Conservation (phyloP, 2,888 invertebrate species). For the Andricus curvator region DNA sequence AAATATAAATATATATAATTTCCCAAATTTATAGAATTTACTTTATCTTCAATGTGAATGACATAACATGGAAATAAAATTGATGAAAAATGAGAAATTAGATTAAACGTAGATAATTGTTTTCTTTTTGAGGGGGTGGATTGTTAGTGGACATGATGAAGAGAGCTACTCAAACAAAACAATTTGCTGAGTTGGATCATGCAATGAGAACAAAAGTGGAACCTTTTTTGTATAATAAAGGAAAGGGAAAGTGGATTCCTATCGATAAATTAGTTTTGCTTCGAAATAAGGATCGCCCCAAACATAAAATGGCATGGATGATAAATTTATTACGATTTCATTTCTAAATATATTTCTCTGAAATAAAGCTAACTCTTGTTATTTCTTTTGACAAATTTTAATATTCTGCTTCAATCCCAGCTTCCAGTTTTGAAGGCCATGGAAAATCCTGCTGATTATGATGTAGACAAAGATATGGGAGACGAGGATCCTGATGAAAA, state of each 20-base stretch:
- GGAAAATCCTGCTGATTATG: conserved; percentile 92
- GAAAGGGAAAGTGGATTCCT: conserved; percentile 93
- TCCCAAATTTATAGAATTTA: conserved; percentile 2
- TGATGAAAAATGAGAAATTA: background rate
- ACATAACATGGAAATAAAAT: background rate
- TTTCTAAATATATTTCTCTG: background rate
- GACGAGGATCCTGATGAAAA: conserved; percentile 69
- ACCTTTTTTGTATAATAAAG: conserved; percentile 95
- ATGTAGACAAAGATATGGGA: conserved; percentile 88
- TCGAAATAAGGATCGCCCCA: conserved; percentile 90
- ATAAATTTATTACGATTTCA: conserved; percentile 1
- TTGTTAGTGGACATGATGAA: conserved; percentile 96
- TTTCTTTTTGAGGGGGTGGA: conserved; percentile 86
- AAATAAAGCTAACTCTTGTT: too few relatives aligned
- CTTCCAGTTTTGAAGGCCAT: conserved; percentile 87
- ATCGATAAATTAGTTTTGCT: conserved; percentile 92
- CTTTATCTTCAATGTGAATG: background rate
- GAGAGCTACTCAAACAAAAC: conserved; percentile 92
- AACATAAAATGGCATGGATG: conserved; percentile 86
- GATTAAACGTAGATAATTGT: background rate
- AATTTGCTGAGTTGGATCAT: conserved; percentile 94
- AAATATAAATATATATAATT: background rate
- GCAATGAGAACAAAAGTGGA: conserved; percentile 94
- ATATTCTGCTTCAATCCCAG: conserved; percentile 75
- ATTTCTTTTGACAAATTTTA: background rate